Percentiles rank a stretch among this genome's conserved stretches.
Evolutionary conservation across 2,888 invertebrate species (phyloP).

Genomic region (Mellilla xanthometata): DNA sequence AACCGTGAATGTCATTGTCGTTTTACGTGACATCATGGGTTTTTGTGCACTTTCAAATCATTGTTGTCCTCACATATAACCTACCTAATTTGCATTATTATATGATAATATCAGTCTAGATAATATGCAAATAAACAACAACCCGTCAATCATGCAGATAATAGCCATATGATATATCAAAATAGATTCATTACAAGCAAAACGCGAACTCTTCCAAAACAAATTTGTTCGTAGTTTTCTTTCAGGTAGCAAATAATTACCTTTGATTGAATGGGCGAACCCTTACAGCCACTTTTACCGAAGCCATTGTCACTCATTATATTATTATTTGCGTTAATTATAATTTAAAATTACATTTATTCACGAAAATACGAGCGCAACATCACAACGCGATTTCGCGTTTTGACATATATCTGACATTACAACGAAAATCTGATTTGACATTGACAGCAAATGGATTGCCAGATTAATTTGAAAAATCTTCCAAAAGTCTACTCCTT

Average conservation of each 20-base stretch:
- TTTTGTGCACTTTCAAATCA: slow-evolving; percentile 71
- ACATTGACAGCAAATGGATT: background rate
- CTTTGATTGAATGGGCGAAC: slow-evolving; percentile 95
- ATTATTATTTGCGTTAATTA: slow-evolving; percentile 56
- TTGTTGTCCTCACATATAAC: slow-evolving; percentile 1
- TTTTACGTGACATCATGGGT: slow-evolving; percentile 73
- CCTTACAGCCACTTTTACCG: slow-evolving; percentile 95
- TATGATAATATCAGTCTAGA: slow-evolving; percentile 10
- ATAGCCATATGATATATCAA: slow-evolving; percentile 40
- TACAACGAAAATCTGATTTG: background rate
- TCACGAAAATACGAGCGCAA: slow-evolving; percentile 59
- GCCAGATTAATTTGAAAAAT: too few species aligned
- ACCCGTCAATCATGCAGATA: slow-evolving; percentile 37
- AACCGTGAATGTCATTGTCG: slow-evolving; percentile 82
- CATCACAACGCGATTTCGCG: slow-evolving; percentile 49
- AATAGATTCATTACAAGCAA: slow-evolving; percentile 38
- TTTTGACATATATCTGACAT: slow-evolving; percentile 29
- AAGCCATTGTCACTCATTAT: slow-evolving; percentile 89
- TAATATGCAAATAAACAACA: slow-evolving; percentile 33
- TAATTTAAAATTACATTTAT: slow-evolving; percentile 60
- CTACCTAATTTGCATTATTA: background rate
- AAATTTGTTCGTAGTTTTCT: slow-evolving; percentile 33
- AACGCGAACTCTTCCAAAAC: slow-evolving; percentile 43
- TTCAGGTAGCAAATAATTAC: slow-evolving; percentile 62
- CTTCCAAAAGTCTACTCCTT: too few species aligned